These are phyloP conservation scores for Poliocrania exsul DNA, from an alignment of 2,797 vertebrate species.

Conservation along the genomic window DNA sequence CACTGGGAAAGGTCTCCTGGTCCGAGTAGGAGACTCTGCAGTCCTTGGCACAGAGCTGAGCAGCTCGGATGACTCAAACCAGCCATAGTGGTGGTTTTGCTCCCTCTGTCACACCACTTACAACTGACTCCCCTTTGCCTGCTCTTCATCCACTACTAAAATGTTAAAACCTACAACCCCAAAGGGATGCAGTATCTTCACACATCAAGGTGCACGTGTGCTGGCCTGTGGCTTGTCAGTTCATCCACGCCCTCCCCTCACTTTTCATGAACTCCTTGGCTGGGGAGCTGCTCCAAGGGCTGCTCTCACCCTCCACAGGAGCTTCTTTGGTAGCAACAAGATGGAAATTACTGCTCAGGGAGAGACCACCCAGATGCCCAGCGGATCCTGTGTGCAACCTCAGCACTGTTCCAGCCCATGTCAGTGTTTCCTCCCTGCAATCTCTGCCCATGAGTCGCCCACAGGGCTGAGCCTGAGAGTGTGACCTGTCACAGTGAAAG, in stretches of 20 bases:
- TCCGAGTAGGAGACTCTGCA: neutral
- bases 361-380: neutral
- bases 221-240: neutral
- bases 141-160: neutral
- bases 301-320: neutral
- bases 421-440: neutral
- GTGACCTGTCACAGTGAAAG: neutral
- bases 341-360: neutral
- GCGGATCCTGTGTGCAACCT: neutral
- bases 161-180: neutral
- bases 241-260: rapidly evolving
- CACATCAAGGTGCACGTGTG: rapidly evolving
- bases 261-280: neutral
- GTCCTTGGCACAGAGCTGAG: neutral
- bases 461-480: rapidly evolving
- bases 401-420: rapidly evolving
- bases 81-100: neutral
- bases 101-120: neutral
- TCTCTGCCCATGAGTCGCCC: rapidly evolving
- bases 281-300: neutral
- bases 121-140: neutral
- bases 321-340: neutral
- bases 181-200: neutral
- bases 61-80: neutral
- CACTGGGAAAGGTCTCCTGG: neutral